These are phyloP conservation scores for Galaxea fascicularis DNA, from an alignment of 92 coral and sea anemone species.

Conservation along the genomic window DNA sequence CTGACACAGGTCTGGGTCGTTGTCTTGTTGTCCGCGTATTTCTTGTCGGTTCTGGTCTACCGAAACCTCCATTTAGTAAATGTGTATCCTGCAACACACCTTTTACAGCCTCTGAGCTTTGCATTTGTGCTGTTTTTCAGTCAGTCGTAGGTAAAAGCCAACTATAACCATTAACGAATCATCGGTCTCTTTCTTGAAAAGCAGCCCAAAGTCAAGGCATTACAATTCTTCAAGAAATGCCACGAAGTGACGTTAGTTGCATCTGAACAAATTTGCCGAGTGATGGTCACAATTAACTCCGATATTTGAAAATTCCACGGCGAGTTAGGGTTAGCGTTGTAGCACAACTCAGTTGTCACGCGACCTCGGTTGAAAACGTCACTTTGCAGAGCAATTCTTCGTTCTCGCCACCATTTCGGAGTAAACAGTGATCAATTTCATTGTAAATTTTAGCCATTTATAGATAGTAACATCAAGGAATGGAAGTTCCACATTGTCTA, in stretches of 20 bases:
- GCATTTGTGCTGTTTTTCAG: slow-evolving; percentile 56
- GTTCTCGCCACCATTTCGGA: background rate
- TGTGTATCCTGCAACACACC: slow-evolving; percentile 78
- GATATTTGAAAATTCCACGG: background rate
- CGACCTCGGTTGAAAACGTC: background rate
- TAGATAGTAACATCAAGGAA: slow-evolving; percentile 18
- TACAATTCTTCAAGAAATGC: no score
- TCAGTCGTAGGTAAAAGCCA: background rate
- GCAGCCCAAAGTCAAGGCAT: background rate
- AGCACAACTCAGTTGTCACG: background rate
- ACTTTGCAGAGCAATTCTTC: background rate
- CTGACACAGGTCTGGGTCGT: slow-evolving; percentile 63
- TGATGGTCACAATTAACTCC: slow-evolving; percentile 1
- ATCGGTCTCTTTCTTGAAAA: no score
- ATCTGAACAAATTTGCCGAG: background rate
- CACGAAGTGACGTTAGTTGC: no score
- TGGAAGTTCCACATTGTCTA: background rate
- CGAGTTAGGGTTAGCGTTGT: background rate
- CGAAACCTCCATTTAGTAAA: slow-evolving; percentile 40
- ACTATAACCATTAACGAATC: no score
- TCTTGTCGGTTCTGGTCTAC: slow-evolving; percentile 41
- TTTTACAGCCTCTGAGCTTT: slow-evolving; percentile 81
- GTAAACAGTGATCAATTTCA: background rate
- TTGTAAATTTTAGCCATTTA: background rate
- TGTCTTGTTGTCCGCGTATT: slow-evolving; percentile 29